Evolutionary conservation across 2,888 invertebrate species (phyloP).

Genomic region (Panzeria rudis): DNA sequence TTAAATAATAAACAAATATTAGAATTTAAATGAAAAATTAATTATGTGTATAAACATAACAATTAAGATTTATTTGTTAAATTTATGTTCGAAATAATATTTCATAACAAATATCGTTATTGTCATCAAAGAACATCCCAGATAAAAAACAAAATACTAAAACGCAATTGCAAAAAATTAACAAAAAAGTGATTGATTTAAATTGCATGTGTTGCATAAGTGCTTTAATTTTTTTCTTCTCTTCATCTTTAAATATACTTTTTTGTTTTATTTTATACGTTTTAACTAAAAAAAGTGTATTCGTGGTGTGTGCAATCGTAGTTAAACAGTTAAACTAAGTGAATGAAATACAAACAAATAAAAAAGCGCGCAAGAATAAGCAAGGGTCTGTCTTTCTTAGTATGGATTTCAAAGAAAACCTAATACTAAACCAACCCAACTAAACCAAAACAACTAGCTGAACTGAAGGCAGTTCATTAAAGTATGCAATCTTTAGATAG

Average conservation of each 20-base stretch:
- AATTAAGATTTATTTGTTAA: conserved; percentile 22
- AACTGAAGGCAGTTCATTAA: conserved; percentile 44
- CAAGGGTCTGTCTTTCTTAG: conserved; percentile 37
- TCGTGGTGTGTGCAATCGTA: conserved; percentile 30
- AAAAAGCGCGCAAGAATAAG: conserved; percentile 70
- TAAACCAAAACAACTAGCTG: conserved; percentile 24
- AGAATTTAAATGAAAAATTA: conserved; percentile 18
- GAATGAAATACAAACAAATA: conserved; percentile 59
- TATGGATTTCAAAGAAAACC: conserved; percentile 56
- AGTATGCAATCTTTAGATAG: conserved; percentile 47
- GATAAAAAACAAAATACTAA: conserved; percentile 17
- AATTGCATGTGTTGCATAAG: conserved; percentile 71
- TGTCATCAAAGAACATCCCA: background rate
- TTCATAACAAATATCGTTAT: background rate
- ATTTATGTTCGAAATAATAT: conserved; percentile 11
- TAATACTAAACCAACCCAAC: conserved; percentile 44
- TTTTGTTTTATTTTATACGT: conserved; percentile 17
- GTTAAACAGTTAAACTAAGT: conserved; percentile 51
- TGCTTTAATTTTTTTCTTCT: conserved; percentile 60
- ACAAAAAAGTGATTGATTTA: conserved; percentile 64
- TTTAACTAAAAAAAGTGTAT: conserved; percentile 42
- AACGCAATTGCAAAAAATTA: conserved; percentile 29
- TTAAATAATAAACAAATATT: conserved; percentile 30
- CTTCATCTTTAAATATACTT: conserved; percentile 29
- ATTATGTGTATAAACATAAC: conserved; percentile 18